Evolutionary conservation across 2,888 invertebrate genomes (phyloP), one percentile per base, ranked within the genome.

Genomic region (Hyalella azteca): DNA sequence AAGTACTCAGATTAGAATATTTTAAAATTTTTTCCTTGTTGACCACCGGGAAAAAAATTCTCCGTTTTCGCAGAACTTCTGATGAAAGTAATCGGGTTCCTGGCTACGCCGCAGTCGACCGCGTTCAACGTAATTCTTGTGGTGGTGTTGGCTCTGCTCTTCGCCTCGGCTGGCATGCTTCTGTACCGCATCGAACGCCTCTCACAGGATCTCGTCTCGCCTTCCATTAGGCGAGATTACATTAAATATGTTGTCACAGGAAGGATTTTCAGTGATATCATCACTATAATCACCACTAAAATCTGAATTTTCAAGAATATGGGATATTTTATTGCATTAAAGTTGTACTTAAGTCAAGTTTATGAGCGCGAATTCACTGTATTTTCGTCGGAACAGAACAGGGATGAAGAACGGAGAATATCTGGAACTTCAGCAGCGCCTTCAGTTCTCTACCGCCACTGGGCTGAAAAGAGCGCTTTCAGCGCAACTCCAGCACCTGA

Each of bases 391-490:
- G n/a, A n/a, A n/a, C n/a, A n/a, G n/a, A n/a, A n/a, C n/a, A n/a
- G n/a, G n/a, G n/a, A n/a, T n/a, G n/a, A n/a, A n/a, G n/a, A n/a
- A n/a, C n/a, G n/a, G n/a, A 81, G 54, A 81, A 84, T 45, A 79
- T 84, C 81, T 84, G 15, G 78, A 81, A 32, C 80, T 84, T 81
- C 84, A 84, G 54, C 84, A 84, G 73, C 54, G 81, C 39, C 78
- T 84, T 1, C 84, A 84, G 75, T 77, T 80, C 36, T 78, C 84
- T 1, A 81, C 84, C 3, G 79, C 84, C 39, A 77, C 79, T 36
- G 84, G 82, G 49, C 78, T 84, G 40, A 79, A 81, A 73, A 84
- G 82, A 59, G 82, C 82, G 9, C 66, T 84, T 29, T 79, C 66
- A 59, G 66, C 78, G 32, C 84, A 84, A 41, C 59, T 84, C n/a